A percentile compares a stretch with the other conserved stretches of the same genome.
These are phyloP conservation scores for Cinclus mexicanus DNA, from an alignment of 2,113 vertebrate species.

Conservation along the genomic window DNA sequence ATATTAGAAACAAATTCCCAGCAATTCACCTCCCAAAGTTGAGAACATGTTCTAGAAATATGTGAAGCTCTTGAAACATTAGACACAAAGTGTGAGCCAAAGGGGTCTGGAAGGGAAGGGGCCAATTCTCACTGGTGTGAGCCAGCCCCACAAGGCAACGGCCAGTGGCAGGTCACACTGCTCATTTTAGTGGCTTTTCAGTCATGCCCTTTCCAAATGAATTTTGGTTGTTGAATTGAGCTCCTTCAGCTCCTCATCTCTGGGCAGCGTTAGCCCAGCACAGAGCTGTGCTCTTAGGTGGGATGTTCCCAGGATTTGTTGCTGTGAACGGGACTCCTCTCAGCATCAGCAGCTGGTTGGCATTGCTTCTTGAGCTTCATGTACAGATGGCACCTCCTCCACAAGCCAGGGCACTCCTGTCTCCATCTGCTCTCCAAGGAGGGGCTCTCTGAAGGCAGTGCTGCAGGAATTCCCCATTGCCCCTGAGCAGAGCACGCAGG, in stretches of 20 bases:
- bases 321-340: neutral
- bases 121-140: accelerated
- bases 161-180: accelerated
- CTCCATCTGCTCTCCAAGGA: neutral
- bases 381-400: neutral
- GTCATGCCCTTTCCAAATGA: neutral
- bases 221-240: neutral
- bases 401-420: neutral
- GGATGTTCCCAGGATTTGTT: neutral
- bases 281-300: neutral
- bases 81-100: neutral
- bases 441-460: neutral
- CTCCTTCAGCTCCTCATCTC: neutral
- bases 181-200: neutral
- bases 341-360: neutral
- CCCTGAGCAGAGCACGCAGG: accelerated
- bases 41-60: neutral
- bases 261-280: neutral
- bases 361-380: neutral
- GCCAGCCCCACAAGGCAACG: accelerated
- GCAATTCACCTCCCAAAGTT: neutral
- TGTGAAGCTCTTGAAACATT: neutral
- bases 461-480: neutral
- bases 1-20: conserved; percentile 7
- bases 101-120: neutral